Conservation (phyloP, 2,113 vertebrate genomes). For the Hippocampus barbouri region DNA sequence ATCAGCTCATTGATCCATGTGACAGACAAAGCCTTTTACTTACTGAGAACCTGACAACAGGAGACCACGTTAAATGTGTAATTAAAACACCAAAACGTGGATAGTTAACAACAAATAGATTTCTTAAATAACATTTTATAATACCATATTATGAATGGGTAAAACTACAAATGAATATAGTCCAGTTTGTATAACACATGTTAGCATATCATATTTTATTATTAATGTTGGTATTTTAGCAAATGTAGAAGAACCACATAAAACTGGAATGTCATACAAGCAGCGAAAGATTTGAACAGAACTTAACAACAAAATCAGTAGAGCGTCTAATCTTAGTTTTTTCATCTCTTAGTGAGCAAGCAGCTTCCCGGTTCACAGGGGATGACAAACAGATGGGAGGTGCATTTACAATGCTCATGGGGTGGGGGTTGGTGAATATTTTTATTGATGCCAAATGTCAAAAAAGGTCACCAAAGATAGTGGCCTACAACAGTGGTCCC, state of each 20-base stretch:
- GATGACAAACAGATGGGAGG: background rate
- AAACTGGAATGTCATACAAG: background rate
- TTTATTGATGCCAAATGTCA: background rate
- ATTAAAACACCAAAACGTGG: background rate
- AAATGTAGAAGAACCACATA: background rate
- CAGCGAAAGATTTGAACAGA: background rate
- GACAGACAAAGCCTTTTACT: slow-evolving; percentile 15
- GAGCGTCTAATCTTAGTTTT: background rate
- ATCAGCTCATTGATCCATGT: slow-evolving; percentile 32
- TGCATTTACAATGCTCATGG: background rate
- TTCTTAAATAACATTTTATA: background rate
- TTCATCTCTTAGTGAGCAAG: background rate
- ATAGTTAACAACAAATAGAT: background rate
- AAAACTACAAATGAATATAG: too few relatives aligned
- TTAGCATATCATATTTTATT: background rate
- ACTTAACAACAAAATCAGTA: background rate
- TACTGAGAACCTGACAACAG: slow-evolving; percentile 19
- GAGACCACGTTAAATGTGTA: background rate
- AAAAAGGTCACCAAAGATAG: background rate
- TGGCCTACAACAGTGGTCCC: background rate
- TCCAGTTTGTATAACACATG: background rate
- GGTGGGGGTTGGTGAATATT: background rate
- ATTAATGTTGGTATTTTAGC: background rate
- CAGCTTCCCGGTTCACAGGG: background rate
- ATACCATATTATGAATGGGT: background rate